A percentile compares a stretch with the other conserved stretches of the same genome.
Evolutionary conservation across 1,140 invertebrate genomes (phyloP).

Genomic region (Brachionus rubens): DNA sequence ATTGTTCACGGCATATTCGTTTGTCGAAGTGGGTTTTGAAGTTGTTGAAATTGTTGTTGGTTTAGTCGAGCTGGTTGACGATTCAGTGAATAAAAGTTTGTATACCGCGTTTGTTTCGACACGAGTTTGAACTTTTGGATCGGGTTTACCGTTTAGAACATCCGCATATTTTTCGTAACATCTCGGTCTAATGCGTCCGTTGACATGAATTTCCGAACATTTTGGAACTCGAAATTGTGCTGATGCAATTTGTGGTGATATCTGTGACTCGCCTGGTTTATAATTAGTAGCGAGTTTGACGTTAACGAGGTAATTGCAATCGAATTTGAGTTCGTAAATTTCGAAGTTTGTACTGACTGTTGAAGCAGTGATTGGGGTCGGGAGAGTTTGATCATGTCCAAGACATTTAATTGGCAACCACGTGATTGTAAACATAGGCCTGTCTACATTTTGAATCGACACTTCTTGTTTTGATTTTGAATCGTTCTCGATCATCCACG

Average conservation of each 20-base stretch:
- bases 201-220: background rate
- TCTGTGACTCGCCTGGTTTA: background rate
- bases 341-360: background rate
- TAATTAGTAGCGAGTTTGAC: background rate
- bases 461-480: background rate
- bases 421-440: background rate
- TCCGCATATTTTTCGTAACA: conserved; percentile 18
- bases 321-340: conserved; percentile 23
- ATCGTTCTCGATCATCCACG: background rate
- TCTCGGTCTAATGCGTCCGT: background rate
- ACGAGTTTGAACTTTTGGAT: background rate
- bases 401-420: conserved; percentile 42
- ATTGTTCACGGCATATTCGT: background rate
- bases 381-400: background rate
- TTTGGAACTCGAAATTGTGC: conserved; percentile 23
- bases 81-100: background rate
- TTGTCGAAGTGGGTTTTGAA: background rate
- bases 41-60: background rate
- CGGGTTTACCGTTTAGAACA: background rate
- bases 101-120: background rate
- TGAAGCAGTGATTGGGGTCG: conserved; percentile 16
- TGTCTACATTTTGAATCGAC: background rate
- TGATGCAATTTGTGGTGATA: conserved; percentile 2
- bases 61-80: background rate
- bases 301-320: conserved; percentile 43